phyloP scores from a whole-genome alignment of 1,140 invertebrate genomes.

The Dendrolimus punctatus region DNA sequence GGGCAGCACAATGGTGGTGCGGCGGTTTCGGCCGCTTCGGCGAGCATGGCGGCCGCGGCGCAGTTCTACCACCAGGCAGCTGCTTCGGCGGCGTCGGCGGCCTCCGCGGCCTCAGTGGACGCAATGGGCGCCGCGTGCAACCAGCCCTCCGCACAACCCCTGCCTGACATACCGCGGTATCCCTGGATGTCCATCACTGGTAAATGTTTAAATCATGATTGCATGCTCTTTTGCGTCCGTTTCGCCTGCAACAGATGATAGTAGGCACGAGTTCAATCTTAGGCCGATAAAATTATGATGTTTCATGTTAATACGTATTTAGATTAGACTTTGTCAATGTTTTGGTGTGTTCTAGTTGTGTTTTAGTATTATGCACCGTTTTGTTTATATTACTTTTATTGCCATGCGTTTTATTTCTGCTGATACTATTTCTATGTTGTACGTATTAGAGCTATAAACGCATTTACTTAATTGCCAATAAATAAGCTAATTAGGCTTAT shows the following conservation, averaged over 20 bases:
- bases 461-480: too few species aligned
- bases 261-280: too few species aligned
- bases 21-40: slow-evolving; percentile 79
- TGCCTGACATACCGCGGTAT: slow-evolving; percentile 91
- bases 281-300: not conserved
- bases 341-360: too few species aligned
- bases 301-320: too few species aligned
- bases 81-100: slow-evolving; percentile 72
- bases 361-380: too few species aligned
- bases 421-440: too few species aligned
- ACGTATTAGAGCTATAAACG: too few species aligned
- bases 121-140: slow-evolving; percentile 70
- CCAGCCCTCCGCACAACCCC: slow-evolving; percentile 78
- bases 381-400: too few species aligned
- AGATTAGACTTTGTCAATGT: too few species aligned
- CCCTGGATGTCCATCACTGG: slow-evolving; percentile 98
- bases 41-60: slow-evolving; percentile 85
- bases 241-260: slow-evolving; percentile 12
- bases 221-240: slow-evolving; percentile 25
- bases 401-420: too few species aligned
- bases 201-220: slow-evolving; percentile 74
- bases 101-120: slow-evolving; percentile 70
- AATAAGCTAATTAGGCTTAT: not conserved
- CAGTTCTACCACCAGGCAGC: slow-evolving; percentile 92
- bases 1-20: slow-evolving; percentile 84